Conservation (phyloP, 2,888 invertebrate species). For the Toxonevra muliebris region DNA sequence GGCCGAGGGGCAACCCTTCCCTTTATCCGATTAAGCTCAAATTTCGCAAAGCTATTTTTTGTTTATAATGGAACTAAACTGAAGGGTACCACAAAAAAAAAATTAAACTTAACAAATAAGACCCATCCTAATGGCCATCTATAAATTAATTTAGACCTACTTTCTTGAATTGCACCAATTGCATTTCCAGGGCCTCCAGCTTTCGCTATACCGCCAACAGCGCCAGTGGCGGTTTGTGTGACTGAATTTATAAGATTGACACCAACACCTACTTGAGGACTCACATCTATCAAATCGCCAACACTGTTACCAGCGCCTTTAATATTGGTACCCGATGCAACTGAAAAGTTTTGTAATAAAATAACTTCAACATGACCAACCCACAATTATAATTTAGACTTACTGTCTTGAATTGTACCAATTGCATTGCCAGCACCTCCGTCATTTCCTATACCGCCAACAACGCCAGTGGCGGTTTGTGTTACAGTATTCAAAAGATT, state of each 20-base stretch:
- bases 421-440: neutral
- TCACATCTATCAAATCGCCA: slow-evolving; percentile 4
- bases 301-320: neutral
- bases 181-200: too few species aligned
- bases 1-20: too few species aligned
- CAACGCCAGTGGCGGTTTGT: neutral
- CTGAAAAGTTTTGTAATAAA: neutral
- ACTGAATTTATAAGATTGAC: slow-evolving; percentile 13
- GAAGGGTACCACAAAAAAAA: too few species aligned
- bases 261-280: slow-evolving; percentile 9
- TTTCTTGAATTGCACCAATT: slow-evolving; percentile 9
- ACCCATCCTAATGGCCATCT: too few species aligned
- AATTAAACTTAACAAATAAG: too few species aligned
- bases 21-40: too few species aligned
- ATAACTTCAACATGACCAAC: neutral
- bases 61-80: too few species aligned
- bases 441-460: neutral
- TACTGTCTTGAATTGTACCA: slow-evolving; percentile 6
- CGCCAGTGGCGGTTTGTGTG: neutral
- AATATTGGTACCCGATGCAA: neutral
- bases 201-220: neutral
- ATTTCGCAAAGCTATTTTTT: too few species aligned
- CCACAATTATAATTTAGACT: neutral
- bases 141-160: neutral
- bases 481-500: slow-evolving; percentile 12